Percentiles rank a stretch among this genome's conserved stretches.
These are phyloP conservation scores for Drosophila ezoana DNA, from an alignment of 2,888 invertebrate species.

Conservation along the genomic window DNA sequence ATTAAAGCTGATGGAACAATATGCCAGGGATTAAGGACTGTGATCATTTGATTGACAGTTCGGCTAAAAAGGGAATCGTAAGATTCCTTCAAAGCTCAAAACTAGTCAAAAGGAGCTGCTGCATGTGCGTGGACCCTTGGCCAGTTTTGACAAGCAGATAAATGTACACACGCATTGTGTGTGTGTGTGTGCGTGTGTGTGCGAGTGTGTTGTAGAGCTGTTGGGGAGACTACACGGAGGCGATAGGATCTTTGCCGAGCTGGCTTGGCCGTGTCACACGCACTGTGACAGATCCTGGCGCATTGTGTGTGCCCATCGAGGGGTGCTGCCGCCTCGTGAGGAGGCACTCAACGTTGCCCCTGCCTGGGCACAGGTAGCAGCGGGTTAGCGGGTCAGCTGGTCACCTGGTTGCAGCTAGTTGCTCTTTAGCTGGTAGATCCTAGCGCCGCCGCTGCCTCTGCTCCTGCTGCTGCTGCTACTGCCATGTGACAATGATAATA, in stretches of 20 bases:
- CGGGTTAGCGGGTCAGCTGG: background rate
- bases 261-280: conserved; percentile 2
- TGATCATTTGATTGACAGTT: conserved; percentile 1
- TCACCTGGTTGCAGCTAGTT: background rate
- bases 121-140: conserved; percentile 2
- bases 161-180: background rate
- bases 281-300: background rate
- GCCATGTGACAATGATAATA: conserved; percentile 48
- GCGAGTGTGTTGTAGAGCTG: background rate
- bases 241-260: background rate
- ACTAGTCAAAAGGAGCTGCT: conserved; percentile 4
- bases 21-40: too few species aligned
- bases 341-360: background rate
- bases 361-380: conserved; percentile 1
- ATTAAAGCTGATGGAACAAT: too few species aligned
- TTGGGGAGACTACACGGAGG: background rate
- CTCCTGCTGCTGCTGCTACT: conserved; percentile 6
- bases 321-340: conserved; percentile 4
- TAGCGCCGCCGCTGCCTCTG: conserved; percentile 6
- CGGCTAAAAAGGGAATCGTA: background rate
- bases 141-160: conserved; percentile 10
- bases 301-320: conserved; percentile 1
- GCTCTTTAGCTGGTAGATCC: background rate
- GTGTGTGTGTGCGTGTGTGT: background rate
- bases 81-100: conserved; percentile 2